Base-by-base conservation (phyloP, 2,113 vertebrate species). In the Leptobrachium leishanense region DNA sequence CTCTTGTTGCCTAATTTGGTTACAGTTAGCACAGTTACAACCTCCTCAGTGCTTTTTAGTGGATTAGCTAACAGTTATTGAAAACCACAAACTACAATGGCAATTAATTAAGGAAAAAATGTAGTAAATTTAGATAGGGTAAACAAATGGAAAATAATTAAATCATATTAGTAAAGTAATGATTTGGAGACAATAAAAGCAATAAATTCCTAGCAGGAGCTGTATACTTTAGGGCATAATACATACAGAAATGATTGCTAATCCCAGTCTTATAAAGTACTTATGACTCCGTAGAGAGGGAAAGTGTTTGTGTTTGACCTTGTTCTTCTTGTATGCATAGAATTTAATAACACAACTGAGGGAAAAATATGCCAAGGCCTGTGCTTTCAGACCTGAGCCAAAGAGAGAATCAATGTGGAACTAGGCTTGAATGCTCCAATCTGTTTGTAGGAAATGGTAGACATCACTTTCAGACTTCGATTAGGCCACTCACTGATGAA, bases 1-100 rank as follows among this genome's bases (percentile, higher is more conserved):
- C 53, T 66, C 72, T 57, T 68, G 40, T 74, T 74, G 64, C 72
- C 64, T 74, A 68, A 74, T 81, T 81, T 65, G 41, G 50, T 81
- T 74, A 81, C 72, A 81, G 74, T 81, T 81, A 81, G 66, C 71
- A 81, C 73, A 74, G 78, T 81, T 81, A 74, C 78, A 68, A 68
- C 78, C 72, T 74, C 72, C 72, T 81, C 71, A 12, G 43, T 74
- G 78, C 64, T 74, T 81, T 73, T 54, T 46, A 74, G 72, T 74
- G 78, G 71, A 74, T 81, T 81, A 81, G 78, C 65, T 43, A 41
- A 5, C 72, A 67, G 78, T 81, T 81, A 63, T 68, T 81, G 53
- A 74, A 81, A 81, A 74, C 78, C 78, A 68, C 71, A 81, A 64
- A 50, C 64, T 81, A 74, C 71, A 81, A 81, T 74, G 46, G 72